Base-by-base conservation (phyloP, 2,797 vertebrate species). In the Muraenolepis orangiensis region DNA sequence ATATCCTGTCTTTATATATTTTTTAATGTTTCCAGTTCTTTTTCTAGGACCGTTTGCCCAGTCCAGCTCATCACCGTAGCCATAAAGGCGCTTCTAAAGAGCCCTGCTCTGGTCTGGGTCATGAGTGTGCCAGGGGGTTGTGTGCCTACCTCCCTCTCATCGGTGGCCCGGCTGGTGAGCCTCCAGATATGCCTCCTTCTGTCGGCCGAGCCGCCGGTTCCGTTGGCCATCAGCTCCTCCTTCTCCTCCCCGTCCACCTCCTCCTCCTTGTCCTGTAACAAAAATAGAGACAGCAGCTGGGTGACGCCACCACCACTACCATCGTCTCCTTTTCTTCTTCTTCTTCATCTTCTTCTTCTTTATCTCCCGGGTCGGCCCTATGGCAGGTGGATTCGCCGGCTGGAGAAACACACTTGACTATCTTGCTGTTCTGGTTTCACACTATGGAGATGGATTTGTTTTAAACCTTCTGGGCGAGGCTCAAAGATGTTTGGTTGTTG, bases 171-270 rank as follows among this genome's bases (percentile, higher is more conserved):
- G 74, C 93, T 95, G 18, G 95, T 93, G 13, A 90, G 93, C 84
- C 96, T 96, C 97, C 97, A 99, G 88, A 96, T 78, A 69, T 94
- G 96, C 72, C 96, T 91, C 81, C 94, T 96, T 91, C 93, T 94
- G 80, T 94, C 93, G 0, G 95, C 95, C 0, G 93, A 95, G 85
- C 91, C 93, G 66, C 87, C 91, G 6, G 84, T 0, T 40, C 90
- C 83, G 76, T 93, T 94, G 84, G 92, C 94, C 29, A 85, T 87
- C 75, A 83, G 72, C 74, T 93, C 93, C 38, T 91, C 90, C 78
- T 87, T 91, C 67, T 89, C 86, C 1, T 85, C 61, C 31, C 88
- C 88, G 2, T 77, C 88, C 3, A 76, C 84, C 0, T 91, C 90
- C 0, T 91, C 90, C 66, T 95, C 95, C 80, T 94, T 93, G 32